Evolutionary conservation across 1,140 invertebrate species (phyloP), one percentile per base, ranked within the genome.

Genomic region (Ips typographus): DNA sequence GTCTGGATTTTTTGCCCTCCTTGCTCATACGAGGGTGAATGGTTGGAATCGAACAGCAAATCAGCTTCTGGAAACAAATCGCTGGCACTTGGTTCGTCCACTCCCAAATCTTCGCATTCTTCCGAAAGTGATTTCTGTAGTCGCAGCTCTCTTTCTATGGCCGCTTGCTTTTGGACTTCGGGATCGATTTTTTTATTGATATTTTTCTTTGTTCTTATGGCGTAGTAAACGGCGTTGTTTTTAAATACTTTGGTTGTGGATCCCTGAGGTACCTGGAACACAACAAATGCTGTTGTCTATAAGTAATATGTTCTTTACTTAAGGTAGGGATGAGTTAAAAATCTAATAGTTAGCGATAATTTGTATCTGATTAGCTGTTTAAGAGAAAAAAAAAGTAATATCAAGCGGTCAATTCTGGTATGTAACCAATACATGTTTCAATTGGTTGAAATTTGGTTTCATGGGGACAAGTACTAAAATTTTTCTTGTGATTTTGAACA

Each of bases 41-140:
- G 77, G 71, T 81, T 80, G 2, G 78, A 71, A 70, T 88, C 88
- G 72, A 91, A 89, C 36, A 90, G 77, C 41, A 91, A 75, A 74
- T 91, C 89, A 0, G 89, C 89, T 71, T 91, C 90, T 1, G 90
- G 90, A 78, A 91, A 91, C 40, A 91, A 79, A 74, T 92, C 90
- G 66, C 89, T 90, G 0, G 90, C 89, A 52, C 89, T 91, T 1
- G 89, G 90, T 47, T 90, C 89, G 71, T 91, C 90, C 5, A 92
- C 90, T 7, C 90, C 90, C 1, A 91, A 79, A 76, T 91, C 90
- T 74, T 90, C 89, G 77, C 89, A 91, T 76, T 92, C 90, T 75
- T 91, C 90, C 0, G 89, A 90, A 3, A 91, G 77, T 42, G 88
- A 90, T 77, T 91, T 91, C 80, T 91, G 86, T 1, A 85, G 75